phyloP scores from a whole-genome alignment of 2,888 invertebrate genomes.

The Andrena minutula region DNA sequence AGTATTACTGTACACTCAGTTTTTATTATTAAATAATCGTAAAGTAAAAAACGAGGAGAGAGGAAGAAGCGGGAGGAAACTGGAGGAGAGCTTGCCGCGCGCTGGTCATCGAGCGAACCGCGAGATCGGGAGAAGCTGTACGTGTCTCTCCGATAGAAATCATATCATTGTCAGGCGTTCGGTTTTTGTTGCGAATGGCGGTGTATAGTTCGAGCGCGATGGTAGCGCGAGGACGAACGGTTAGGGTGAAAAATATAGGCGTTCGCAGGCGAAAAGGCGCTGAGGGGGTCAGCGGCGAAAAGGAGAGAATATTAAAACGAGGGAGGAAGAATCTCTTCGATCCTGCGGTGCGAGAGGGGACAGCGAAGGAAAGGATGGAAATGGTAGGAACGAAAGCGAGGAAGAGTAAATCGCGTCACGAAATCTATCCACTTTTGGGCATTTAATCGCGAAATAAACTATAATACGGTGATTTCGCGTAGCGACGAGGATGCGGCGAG shows the following conservation, averaged over 20 bases:
- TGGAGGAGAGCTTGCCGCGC: not conserved
- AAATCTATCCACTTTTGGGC: constrained; percentile 58
- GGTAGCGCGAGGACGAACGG: not conserved
- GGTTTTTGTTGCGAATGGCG: not conserved
- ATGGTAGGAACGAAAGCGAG: constrained; percentile 30
- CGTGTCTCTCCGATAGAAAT: constrained; percentile 47
- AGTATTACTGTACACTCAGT: constrained; percentile 83
- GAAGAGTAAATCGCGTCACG: constrained; percentile 36
- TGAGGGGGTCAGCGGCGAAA: not conserved
- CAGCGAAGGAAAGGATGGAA: not conserved
- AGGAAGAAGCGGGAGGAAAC: not conserved
- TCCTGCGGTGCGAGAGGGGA: not conserved
- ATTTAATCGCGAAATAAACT: constrained; percentile 53
- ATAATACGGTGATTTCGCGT: constrained; percentile 31
- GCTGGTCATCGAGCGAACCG: constrained; percentile 38
- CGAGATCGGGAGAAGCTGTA: constrained; percentile 46
- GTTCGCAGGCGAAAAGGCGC: not conserved
- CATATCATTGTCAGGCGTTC: constrained; percentile 78
- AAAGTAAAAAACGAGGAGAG: constrained; percentile 57
- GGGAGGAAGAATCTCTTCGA: not conserved
- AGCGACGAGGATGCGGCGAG: constrained; percentile 42
- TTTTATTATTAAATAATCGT: constrained; percentile 72
- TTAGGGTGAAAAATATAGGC: not conserved
- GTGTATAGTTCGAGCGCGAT: constrained; percentile 6
- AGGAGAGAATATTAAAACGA: not conserved